Evolutionary conservation across 2,113 vertebrate genomes (phyloP), one percentile per base, ranked within the genome.

Genomic region (Seriola dumerili): DNA sequence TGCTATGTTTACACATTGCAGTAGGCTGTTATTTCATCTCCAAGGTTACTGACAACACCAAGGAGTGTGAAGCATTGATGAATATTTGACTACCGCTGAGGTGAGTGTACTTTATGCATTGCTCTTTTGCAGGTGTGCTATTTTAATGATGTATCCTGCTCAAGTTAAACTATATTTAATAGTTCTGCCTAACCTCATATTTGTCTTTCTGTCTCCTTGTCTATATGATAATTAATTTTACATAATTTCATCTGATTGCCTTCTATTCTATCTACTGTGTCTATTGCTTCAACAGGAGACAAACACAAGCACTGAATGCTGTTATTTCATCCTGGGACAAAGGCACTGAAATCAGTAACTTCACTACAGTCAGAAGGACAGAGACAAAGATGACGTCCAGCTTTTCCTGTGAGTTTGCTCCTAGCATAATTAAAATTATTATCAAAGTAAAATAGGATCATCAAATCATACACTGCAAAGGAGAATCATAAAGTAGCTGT

Each of bases 31-130:
- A 57, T 32, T 86, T 71, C 34, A 57, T 93, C 86, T 85, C 89
- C 85, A 83, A 40, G 90, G 92, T 81, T 80, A 93, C 90, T 23
- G 59, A 79, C 85, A 92, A 93, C 89, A 90, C 23, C 10, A 52
- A 57, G n/a, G 71, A 64, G 57, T 23, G 34, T 55, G 36, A 80
- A 6, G 36, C 34, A 61, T n/a, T 34, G 36, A 14, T 58, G 21
- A n/a, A 40, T 61, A 34, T 23, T 54, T 81, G 62, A 65, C 55
- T 48, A 13, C 34, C 5, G 13, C 64, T 25, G 34, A 38, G 81
- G 87, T 88, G 70, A 89, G 85, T 63, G 42, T 12, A 4, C 17
- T 54, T 54, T 54, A 10, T 42, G 40, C 40, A 10, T 10, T 19
- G 16, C 16, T n/a, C 23, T 75, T 67, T 40, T 7, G 10, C 14